Evolutionary conservation across 1,140 invertebrate species (phyloP).

Genomic region (Aleiodes sp.): DNA sequence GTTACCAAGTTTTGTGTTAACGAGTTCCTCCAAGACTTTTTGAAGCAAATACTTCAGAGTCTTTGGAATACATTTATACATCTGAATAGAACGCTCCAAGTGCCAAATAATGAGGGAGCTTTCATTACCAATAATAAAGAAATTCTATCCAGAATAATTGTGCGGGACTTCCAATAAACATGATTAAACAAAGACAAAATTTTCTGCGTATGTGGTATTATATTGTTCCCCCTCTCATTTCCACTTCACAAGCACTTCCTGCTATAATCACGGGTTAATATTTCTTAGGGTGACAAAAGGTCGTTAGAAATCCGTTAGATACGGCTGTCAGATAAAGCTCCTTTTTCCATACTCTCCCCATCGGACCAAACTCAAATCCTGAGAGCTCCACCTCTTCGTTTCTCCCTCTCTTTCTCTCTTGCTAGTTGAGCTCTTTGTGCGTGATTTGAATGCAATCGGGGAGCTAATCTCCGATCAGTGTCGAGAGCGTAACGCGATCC

Average conservation of each 20-base stretch:
- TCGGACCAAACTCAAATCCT: neutral
- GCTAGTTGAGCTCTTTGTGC: conserved; percentile 61
- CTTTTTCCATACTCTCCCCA: neutral
- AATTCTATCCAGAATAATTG: too few species aligned
- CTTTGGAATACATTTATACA: neutral
- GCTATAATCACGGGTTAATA: conserved; percentile 3
- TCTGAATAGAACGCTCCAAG: neutral
- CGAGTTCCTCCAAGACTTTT: neutral
- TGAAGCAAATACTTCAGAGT: neutral
- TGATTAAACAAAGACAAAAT: neutral
- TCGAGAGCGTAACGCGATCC: conserved; percentile 65
- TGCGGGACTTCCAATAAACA: too few species aligned
- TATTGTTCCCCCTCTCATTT: neutral
- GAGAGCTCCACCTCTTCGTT: neutral
- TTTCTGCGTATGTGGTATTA: neutral
- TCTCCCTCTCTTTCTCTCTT: conserved; percentile 1
- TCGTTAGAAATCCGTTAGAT: conserved; percentile 66
- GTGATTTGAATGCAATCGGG: conserved; percentile 65
- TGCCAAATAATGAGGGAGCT: neutral
- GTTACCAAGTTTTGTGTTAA: neutral
- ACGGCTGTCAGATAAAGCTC: conserved; percentile 58
- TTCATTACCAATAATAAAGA: too few species aligned
- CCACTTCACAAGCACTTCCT: neutral
- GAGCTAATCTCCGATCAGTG: conserved; percentile 65
- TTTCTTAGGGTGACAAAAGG: conserved; percentile 59